Evolutionary conservation across 2,113 vertebrate genomes (phyloP), one percentile per base, ranked within the genome.

Genomic region (Tautogolabrus adspersus): DNA sequence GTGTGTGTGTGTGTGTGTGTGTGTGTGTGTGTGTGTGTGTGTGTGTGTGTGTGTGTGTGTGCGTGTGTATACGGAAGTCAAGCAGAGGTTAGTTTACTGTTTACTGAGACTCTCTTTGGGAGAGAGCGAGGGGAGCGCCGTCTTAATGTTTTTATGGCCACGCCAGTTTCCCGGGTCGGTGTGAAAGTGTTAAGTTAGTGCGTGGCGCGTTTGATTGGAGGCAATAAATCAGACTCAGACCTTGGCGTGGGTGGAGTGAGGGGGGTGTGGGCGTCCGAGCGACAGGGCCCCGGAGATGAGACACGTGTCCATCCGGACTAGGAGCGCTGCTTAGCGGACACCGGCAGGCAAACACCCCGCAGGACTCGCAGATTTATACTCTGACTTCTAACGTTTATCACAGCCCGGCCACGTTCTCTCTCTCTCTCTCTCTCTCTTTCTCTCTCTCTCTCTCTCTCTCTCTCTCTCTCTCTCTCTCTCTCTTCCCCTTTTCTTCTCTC

Each of bases 201-300:
- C 87, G 91, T 83, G 83, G 89, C 86, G 93, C 76, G 88, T 94
- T 93, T 94, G 94, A 95, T 94, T 93, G 93, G 92, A 91, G 88
- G 91, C 90, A 93, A 95, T 96, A 96, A 96, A 96, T 96, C 95
- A 95, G 88, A 81, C 82, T 60, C 87, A 85, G 49, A 59, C 82
- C 85, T 83, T 81, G 82, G 65, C 52, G 75, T 77, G 59, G 64
- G 68, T 73, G 58, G 80, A 34, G 67, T 55, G 54, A 15, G 21
- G 8, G 60, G 15, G 34, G 12, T 47, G 22, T 21, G 49, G 23
- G 15, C 5, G 75, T 81, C 83, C 67, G 40, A 60, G 56, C 44
- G 88, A 91, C 93, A 83, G 91, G 91, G 88, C 94, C 93, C 91
- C 90, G 84, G 88, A 84, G 90, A 93, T 87, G 81, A 93, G 94